Evolutionary conservation across 2,888 invertebrate genomes (phyloP).

Genomic region (Drosophila kuntzei): DNA sequence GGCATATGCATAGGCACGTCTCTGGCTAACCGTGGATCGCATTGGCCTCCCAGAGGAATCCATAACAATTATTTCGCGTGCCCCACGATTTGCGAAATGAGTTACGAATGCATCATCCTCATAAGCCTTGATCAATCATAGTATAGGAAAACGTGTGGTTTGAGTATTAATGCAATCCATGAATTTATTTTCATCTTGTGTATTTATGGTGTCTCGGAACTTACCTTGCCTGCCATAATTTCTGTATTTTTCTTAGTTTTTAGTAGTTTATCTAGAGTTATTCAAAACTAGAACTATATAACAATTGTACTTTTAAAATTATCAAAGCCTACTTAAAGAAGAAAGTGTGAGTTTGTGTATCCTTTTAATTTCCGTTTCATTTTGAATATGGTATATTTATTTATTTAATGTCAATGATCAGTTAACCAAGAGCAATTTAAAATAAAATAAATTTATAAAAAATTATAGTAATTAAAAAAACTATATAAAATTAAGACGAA

Average conservation of each 20-base stretch:
- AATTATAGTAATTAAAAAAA: too few relatives aligned
- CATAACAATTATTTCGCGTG: slow-evolving; percentile 61
- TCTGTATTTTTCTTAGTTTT: neutral
- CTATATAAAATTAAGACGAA: too few relatives aligned
- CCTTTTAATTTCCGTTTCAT: too few relatives aligned
- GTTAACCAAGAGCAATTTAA: too few relatives aligned
- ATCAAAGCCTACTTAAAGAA: slow-evolving; percentile 1
- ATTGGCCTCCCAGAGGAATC: slow-evolving; percentile 48
- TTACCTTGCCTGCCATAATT: neutral
- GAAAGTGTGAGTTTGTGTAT: too few relatives aligned
- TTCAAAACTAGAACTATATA: neutral
- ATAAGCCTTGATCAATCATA: slow-evolving; percentile 47
- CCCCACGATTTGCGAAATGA: slow-evolving; percentile 55
- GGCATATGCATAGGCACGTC: slow-evolving; percentile 40
- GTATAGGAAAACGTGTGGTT: slow-evolving; percentile 10
- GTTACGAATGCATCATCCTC: slow-evolving; percentile 60
- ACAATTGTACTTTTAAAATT: neutral
- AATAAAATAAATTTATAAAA: too few relatives aligned
- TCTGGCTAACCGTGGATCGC: slow-evolving; percentile 57
- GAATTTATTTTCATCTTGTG: neutral
- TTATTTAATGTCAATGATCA: too few relatives aligned
- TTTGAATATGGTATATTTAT: too few relatives aligned
- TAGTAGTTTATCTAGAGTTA: neutral
- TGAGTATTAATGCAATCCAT: neutral
- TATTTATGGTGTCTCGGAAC: slow-evolving; percentile 9